Percentiles rank a stretch among this genome's conserved stretches.
Conservation (phyloP, 2,888 invertebrate genomes). For the Trissoscelio sp. region DNA sequence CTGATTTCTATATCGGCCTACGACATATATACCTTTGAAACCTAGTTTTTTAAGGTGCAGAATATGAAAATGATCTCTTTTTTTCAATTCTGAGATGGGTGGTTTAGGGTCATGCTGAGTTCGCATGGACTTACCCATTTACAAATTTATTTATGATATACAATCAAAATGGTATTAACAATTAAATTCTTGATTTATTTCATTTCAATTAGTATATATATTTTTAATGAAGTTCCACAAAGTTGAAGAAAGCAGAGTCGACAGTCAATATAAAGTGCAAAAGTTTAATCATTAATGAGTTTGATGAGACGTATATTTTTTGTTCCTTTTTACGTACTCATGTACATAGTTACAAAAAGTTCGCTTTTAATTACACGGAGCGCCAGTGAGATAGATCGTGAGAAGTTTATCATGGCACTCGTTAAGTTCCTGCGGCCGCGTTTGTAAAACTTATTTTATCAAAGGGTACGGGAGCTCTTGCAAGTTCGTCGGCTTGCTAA, state of each 20-base stretch:
- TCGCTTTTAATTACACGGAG: conserved; percentile 39
- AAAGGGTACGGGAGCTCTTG: background rate
- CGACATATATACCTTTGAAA: no score
- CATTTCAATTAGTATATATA: background rate
- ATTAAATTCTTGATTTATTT: background rate
- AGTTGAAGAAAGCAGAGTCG: no score
- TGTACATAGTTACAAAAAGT: conserved; percentile 27
- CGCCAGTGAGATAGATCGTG: conserved; percentile 22
- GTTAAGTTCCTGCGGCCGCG: conserved; percentile 39
- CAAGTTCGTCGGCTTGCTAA: conserved; percentile 12
- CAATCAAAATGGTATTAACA: no score
- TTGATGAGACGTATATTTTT: conserved; percentile 6
- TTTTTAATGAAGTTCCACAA: no score
- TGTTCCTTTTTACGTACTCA: background rate
- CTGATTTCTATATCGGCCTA: no score
- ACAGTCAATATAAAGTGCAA: background rate
- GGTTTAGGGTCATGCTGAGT: no score
- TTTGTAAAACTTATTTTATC: conserved; percentile 52
- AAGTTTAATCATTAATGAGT: conserved; percentile 20
- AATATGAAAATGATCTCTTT: no score
- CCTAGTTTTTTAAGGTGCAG: no score
- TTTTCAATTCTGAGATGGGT: no score
- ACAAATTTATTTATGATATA: no score
- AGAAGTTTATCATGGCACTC: conserved; percentile 50
- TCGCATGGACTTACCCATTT: no score